A percentile compares a stretch with the other conserved stretches of the same genome.
phyloP scores from a whole-genome alignment of 2,888 invertebrate species.

The Leistus spinibarbis region DNA sequence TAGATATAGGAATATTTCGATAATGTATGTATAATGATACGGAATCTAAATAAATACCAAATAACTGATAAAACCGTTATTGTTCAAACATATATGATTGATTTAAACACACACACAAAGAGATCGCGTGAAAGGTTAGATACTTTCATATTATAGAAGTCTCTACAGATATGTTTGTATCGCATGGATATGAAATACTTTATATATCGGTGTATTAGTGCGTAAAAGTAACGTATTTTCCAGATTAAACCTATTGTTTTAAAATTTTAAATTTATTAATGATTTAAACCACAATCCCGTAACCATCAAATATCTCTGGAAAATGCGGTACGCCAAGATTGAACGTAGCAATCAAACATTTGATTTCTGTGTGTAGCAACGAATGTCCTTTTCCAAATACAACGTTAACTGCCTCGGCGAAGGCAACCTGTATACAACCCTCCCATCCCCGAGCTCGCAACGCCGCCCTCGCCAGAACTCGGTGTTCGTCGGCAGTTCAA shows the following conservation, averaged over 20 bases:
- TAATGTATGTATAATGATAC: too few species aligned
- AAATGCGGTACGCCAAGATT: neutral
- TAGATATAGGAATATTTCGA: too few species aligned
- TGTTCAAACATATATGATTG: too few species aligned
- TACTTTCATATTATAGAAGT: neutral
- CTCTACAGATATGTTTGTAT: neutral
- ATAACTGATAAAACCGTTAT: too few species aligned
- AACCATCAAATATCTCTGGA: neutral
- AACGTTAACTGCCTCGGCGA: slow-evolving; percentile 68
- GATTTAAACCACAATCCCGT: too few species aligned
- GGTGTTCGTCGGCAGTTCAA: slow-evolving; percentile 78
- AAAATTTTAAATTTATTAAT: too few species aligned
- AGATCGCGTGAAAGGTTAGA: neutral
- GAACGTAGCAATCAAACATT: neutral
- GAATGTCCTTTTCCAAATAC: slow-evolving; percentile 72
- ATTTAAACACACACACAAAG: neutral
- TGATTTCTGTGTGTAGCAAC: slow-evolving; percentile 63
- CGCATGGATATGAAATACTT: neutral
- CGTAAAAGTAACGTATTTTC: neutral
- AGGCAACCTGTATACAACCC: slow-evolving; percentile 53
- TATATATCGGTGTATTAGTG: neutral
- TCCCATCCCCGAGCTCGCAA: slow-evolving; percentile 54
- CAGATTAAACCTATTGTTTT: too few species aligned
- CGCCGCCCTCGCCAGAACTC: slow-evolving; percentile 76
- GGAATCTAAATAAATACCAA: too few species aligned